Conservation (phyloP, 2,797 vertebrate genomes). For the Mallotus villosus region DNA sequence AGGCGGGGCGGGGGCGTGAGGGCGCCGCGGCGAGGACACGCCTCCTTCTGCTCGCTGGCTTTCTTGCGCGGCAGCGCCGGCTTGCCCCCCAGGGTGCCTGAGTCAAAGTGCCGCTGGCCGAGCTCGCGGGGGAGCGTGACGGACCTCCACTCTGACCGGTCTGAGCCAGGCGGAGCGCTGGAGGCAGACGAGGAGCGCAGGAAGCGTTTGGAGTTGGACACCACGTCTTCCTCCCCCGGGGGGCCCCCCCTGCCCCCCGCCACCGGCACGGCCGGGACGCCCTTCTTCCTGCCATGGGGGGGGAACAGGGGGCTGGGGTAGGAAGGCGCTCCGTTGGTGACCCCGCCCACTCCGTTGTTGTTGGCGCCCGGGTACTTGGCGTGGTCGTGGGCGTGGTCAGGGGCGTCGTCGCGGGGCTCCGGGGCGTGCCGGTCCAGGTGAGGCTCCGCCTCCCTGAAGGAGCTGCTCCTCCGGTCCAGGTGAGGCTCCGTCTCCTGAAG, state of each 20-base stretch:
- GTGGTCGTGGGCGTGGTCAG: slow-evolving; percentile 59
- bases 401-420: slow-evolving; percentile 80
- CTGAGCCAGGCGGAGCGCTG: slow-evolving; percentile 78
- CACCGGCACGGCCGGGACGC: slow-evolving; percentile 65
- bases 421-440: slow-evolving; percentile 66
- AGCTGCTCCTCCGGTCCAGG: slow-evolving; percentile 86
- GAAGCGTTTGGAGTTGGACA: slow-evolving; percentile 87
- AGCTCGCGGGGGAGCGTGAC: slow-evolving; percentile 92
- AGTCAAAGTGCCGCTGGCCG: slow-evolving; percentile 88
- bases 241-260: slow-evolving; percentile 42
- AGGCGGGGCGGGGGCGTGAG: slow-evolving; percentile 88
- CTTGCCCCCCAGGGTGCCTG: slow-evolving; percentile 86
- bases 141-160: slow-evolving; percentile 85
- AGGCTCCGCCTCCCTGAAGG: slow-evolving; percentile 88
- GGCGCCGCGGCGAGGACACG: slow-evolving; percentile 73
- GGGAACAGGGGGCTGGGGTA: slow-evolving; percentile 83
- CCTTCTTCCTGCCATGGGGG: slow-evolving; percentile 83
- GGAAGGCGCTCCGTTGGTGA: slow-evolving; percentile 82
- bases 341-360: slow-evolving; percentile 73
- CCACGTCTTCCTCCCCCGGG: slow-evolving; percentile 80
- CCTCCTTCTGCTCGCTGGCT: slow-evolving; percentile 82
- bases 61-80: slow-evolving; percentile 92
- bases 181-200: slow-evolving; percentile 88
- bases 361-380: slow-evolving; percentile 70
- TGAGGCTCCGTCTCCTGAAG: slow-evolving; percentile 86